Base-by-base conservation (phyloP, 2,888 invertebrate species). In the Apoda limacodes region DNA sequence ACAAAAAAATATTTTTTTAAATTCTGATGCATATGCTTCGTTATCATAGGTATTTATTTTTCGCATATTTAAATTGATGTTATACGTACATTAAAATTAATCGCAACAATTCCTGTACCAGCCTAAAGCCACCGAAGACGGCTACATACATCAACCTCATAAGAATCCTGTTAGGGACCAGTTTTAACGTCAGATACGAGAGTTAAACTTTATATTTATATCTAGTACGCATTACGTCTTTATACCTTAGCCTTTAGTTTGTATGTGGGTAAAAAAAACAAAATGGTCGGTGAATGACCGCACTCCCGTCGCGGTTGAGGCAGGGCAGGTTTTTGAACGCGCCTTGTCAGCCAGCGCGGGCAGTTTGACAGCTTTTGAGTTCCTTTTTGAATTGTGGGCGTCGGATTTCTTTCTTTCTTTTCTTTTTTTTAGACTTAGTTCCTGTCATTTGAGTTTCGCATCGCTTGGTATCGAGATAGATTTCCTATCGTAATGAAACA, bases 331-430 rank as follows among this genome's bases (percentile, higher is more conserved):
- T 64, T 52, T 43, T 46, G 54, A 46, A 50, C 52, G 48, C 35
- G 34, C 34, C 40, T 48, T 46, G 47, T 48, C 51, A 39, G 45
- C 62, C n/a, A n/a, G n/a, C 5, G 5, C 5, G 63, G 63, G 67
- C 67, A 66, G 78, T 71, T 72, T 72, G 76, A 76, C 78, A 74
- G 75, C 74, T 74, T 72, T 72, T 74, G 69, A 75, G 67, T 71
- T 72, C 57, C 66, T 66, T 76, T 78, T 72, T 71, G 69, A 74
- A 69, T 66, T 69, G 71, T 68, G 59, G 63, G 60, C 57, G 60
- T 55, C 46, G 50, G 44, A 40, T 35, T 48, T 40, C 45, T 55
- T 52, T 49, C 45, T 52, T 55, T 52, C 55, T 60, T 55, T 64
- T n/a, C n/a, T n/a, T n/a, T n/a, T n/a, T n/a, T n/a, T n/a, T n/a